Conservation (phyloP, 2,797 vertebrate species). For the Calcarius lapponicus region DNA sequence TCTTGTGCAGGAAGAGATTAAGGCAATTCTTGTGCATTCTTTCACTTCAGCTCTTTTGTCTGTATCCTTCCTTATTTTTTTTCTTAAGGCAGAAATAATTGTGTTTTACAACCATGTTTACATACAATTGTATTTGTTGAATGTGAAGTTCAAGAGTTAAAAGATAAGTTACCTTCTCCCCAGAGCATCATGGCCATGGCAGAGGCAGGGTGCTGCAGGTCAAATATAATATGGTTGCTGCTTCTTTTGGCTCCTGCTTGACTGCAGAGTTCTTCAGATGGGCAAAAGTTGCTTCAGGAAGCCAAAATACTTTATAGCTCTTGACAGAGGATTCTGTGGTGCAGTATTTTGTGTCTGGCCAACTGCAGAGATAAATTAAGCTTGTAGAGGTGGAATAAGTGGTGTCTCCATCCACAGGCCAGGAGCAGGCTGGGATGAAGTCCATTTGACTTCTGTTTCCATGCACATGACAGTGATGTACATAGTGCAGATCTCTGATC, state of each 20-base stretch:
- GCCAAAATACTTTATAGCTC: neutral
- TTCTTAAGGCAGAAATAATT: neutral
- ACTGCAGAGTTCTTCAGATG: neutral
- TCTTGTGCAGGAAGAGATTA: constrained; percentile 35
- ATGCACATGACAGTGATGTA: no score
- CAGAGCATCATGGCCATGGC: neutral
- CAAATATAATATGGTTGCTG: neutral
- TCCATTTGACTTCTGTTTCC: neutral
- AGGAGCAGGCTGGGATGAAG: neutral
- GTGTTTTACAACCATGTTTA: neutral
- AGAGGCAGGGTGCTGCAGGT: neutral
- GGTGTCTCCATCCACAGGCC: neutral
- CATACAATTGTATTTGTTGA: neutral
- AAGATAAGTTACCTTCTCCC: neutral
- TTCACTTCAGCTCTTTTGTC: neutral
- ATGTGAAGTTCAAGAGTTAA: neutral
- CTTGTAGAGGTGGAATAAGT: neutral
- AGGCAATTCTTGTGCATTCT: neutral
- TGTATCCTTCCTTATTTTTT: neutral
- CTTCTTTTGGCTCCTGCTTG: neutral
- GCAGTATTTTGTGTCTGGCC: neutral
- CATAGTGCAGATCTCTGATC: neutral
- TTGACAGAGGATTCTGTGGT: neutral
- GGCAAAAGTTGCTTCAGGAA: neutral
- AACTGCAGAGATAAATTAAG: neutral